These are phyloP conservation scores for Pseudolaguvia tuberculata DNA, from an alignment of 2,113 vertebrate genomes.

Conservation along the genomic window DNA sequence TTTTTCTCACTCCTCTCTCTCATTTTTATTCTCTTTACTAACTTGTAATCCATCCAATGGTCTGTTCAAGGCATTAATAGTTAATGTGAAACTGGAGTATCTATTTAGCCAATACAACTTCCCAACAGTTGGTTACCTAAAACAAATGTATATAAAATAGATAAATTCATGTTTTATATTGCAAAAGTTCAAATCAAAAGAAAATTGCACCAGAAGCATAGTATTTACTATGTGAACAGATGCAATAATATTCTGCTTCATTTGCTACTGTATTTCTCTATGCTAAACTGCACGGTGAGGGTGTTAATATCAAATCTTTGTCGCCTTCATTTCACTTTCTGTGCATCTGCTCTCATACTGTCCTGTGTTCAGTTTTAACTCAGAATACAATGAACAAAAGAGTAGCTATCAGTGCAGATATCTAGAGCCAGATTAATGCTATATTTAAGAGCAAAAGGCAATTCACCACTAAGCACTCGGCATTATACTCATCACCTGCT, in stretches of 20 bases:
- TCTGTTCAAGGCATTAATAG: constrained; percentile 17
- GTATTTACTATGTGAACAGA: background rate
- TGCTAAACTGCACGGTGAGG: background rate
- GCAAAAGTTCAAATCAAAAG: background rate
- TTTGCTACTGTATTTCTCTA: background rate
- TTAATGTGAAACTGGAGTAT: constrained; percentile 23
- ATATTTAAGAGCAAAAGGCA: constrained; percentile 28
- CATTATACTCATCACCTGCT: constrained; percentile 33
- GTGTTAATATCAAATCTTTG: background rate
- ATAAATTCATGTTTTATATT: background rate
- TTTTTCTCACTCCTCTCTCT: background rate
- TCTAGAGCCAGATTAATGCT: constrained; percentile 32
- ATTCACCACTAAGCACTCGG: constrained; percentile 37
- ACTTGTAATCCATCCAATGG: constrained; percentile 23
- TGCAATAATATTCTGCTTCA: background rate
- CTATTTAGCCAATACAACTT: constrained; percentile 3
- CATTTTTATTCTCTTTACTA: background rate
- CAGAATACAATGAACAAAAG: constrained; percentile 8
- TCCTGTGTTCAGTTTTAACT: constrained; percentile 5
- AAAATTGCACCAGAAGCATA: background rate
- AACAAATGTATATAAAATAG: background rate
- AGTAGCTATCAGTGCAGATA: constrained; percentile 15
- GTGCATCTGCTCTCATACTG: background rate
- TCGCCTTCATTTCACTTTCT: constrained; percentile 33
- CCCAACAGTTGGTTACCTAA: constrained; percentile 5